Evolutionary conservation across 2,888 invertebrate species (phyloP), one percentile per base, ranked within the genome.

Genomic region (Pammene fasciana): DNA sequence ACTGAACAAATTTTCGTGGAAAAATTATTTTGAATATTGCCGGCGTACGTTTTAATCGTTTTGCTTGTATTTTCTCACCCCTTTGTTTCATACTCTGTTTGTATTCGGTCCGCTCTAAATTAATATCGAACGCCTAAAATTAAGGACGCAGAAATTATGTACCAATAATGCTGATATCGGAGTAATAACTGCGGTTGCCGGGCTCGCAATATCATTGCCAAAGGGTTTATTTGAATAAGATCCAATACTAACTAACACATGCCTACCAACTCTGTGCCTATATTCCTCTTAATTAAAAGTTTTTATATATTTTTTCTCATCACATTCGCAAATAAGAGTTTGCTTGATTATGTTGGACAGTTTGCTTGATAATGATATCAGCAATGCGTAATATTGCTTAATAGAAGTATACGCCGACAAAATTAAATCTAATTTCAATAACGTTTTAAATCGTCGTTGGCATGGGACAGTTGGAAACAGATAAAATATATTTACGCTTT

Each of bases 61-160:
- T 65, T 70, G 70, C 65, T 70, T 70, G 70, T 70, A 18, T 55
- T 65, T 70, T 70, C 70, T 52, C 70, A 60, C 38, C 65, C 59
- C 60, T 68, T 68, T 70, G 65, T 65, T 70, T 60, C 48, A 66
- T 67, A 73, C 76, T 77, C 79, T 85, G 82, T 86, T 85, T 86
- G 80, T 79, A 72, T 75, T 79, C 71, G 73, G 74, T 71, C 76
- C 76, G 76, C 68, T 76, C 76, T 77, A 83, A 85, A 86, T 86
- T 83, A 84, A 84, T 84, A 85, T 80, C 77, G 80, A 79, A 77
- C 77, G 78, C 75, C 75, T 76, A 73, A 80, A 82, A 85, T 86
- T 81, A 83, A 64, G 75, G 74, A 73, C 76, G 73, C 75, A 72
- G 74, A 73, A 82, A 81, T 85, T 79, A 79, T 79, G 76, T 76